A percentile compares a stretch with the other conserved stretches of the same genome.
Conservation (phyloP, 2,888 invertebrate species). For the Philereme transversata region DNA sequence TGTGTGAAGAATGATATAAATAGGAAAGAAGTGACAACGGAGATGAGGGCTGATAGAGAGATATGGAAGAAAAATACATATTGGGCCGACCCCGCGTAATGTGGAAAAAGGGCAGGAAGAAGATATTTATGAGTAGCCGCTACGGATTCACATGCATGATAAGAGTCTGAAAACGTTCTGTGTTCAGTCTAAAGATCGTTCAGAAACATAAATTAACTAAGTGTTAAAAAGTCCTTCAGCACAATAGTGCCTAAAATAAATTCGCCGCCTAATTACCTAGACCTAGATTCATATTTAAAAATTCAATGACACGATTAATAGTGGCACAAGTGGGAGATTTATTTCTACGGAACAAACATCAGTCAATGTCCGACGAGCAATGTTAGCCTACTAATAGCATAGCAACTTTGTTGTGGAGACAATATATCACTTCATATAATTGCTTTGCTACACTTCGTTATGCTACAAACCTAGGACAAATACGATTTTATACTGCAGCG, state of each 20-base stretch:
- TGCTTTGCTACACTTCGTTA: constrained; percentile 1
- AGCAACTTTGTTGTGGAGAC: constrained; percentile 38
- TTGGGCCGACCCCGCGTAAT: too few species aligned
- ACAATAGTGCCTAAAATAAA: too few species aligned
- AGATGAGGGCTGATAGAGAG: too few species aligned
- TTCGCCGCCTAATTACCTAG: constrained; percentile 27
- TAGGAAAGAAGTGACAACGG: too few species aligned
- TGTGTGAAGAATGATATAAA: too few species aligned
- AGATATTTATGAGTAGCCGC: background rate
- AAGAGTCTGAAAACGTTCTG: too few species aligned
- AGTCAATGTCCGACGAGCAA: constrained; percentile 37
- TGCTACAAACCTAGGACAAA: constrained; percentile 13
- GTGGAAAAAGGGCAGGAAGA: background rate
- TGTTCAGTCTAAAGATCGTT: too few species aligned
- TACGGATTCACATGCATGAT: too few species aligned
- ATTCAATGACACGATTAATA: constrained; percentile 32
- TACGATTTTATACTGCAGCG: constrained; percentile 2
- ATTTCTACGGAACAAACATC: constrained; percentile 24
- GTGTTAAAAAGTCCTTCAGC: too few species aligned
- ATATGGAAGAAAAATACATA: too few species aligned
- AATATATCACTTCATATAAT: background rate
- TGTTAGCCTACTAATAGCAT: constrained; percentile 38
- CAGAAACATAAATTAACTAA: too few species aligned
- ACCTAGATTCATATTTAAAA: constrained; percentile 25
- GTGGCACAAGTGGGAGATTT: constrained; percentile 22